phyloP scores from a whole-genome alignment of 2,797 vertebrate genomes.

The Hemibagrus guttatus region DNA sequence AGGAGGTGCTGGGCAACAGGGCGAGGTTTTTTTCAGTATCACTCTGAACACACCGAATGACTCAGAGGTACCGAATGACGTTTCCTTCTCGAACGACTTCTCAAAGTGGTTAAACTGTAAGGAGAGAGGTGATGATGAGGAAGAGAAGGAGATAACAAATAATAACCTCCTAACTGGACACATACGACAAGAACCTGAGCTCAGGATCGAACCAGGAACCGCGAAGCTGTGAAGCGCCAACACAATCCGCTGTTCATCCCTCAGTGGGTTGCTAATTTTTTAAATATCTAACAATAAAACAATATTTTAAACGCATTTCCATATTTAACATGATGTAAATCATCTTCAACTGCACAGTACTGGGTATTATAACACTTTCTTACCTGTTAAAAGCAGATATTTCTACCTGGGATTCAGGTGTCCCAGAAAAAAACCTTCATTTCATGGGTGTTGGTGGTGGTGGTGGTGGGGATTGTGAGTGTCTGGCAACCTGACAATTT shows the following conservation, averaged over 20 bases:
- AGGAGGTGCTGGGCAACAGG: not conserved
- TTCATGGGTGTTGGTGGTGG: not conserved
- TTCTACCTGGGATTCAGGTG: not conserved
- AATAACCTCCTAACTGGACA: too few species aligned
- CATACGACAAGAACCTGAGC: not conserved
- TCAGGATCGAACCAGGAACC: not conserved
- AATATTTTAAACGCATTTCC: not conserved
- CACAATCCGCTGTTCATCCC: not conserved
- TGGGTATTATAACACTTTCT: too few species aligned
- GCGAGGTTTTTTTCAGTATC: slow-evolving; percentile 44
- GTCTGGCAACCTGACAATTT: not conserved
- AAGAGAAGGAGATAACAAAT: not conserved
- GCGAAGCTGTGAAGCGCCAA: not conserved
- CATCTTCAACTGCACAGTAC: not conserved
- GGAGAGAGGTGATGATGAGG: not conserved
- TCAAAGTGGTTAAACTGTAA: not conserved
- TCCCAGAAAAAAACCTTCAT: not conserved
- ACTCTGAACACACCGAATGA: slow-evolving; percentile 27
- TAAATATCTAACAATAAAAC: not conserved
- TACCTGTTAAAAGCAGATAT: not conserved
- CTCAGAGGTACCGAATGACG: slow-evolving; percentile 10
- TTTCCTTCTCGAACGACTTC: slow-evolving; percentile 17
- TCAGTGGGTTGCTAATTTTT: not conserved
- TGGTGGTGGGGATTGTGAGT: too few species aligned
- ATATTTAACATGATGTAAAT: not conserved